Base-by-base conservation (phyloP, 2,888 invertebrate genomes). In the Alcis repandata region DNA sequence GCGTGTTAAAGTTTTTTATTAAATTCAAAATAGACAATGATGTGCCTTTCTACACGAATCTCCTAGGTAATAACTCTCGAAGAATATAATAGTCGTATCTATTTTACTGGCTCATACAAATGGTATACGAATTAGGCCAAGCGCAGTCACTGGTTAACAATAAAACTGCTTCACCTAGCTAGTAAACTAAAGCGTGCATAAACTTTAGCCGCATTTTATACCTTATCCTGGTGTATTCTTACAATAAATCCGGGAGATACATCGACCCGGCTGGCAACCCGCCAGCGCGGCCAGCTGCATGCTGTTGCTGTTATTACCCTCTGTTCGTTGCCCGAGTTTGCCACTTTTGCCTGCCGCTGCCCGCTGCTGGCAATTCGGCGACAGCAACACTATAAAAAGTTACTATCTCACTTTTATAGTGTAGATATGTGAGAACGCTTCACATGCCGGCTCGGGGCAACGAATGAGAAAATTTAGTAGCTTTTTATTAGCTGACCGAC, bases 171-270 rank as follows among this genome's bases (percentile, higher is more conserved):
- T 36, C 19, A n/a, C 19, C 32, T 10, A 36, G 20, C 19, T 38
- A 36, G 20, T 36, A 51, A 51, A 20, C 13, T n/a, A 17, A 33
- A 20, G 20, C 36, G 19, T 38, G 13, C 51, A 36, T 51, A 61
- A 59, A 63, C 64, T 63, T 59, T 13, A 9, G 19, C 51, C 36
- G 13, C 51, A 36, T 51, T 51, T 51, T 51, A 51, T 20, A 20
- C 36, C 51, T 51, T 36, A 49, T 32, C 36, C 36, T 19, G 36
- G 7, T 20, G 51, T 51, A 51, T 10, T 36, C 2, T 19, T 15
- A 17, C 19, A 13, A 36, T 51, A 51, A 51, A 51, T 51, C 7
- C 8, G 9, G 20, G 38, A 51, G 53, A 53, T 53, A 53, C 53
- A 40, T 53, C 22, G 51, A 22, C 40, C 19, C 22, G 10, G 15